Conservation (phyloP, 1,140 invertebrate species). For the Bombus superbus region DNA sequence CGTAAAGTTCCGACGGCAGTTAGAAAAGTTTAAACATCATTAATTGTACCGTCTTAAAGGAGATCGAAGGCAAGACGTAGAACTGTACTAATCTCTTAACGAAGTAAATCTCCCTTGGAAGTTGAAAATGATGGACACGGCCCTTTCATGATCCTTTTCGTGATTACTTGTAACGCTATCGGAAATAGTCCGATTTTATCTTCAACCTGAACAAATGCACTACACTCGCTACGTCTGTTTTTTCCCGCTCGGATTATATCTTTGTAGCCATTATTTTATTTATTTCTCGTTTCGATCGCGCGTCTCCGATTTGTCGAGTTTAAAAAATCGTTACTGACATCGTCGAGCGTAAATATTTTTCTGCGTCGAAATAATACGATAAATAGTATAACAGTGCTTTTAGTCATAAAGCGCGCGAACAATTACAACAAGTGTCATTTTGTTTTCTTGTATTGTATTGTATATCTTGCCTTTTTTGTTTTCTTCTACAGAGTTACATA, state of each 20-base stretch:
- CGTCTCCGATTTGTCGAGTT: not conserved
- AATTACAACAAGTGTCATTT: no score
- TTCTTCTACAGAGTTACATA: no score
- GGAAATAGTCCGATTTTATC: not conserved
- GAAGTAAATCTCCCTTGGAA: constrained; percentile 54
- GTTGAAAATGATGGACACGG: constrained; percentile 37
- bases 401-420: no score
- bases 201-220: not conserved
- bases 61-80: constrained; percentile 52
- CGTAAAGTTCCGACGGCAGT: constrained; percentile 69
- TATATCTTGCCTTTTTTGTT: no score
- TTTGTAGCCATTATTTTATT: no score
- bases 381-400: no score
- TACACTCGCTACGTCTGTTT: not conserved
- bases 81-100: constrained; percentile 65
- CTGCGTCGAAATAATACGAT: no score
- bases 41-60: constrained; percentile 62
- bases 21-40: constrained; percentile 71
- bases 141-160: not conserved
- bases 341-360: no score
- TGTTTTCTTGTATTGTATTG: no score
- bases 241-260: no score
- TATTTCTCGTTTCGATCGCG: not conserved
- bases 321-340: no score
- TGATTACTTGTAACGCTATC: not conserved